These are phyloP conservation scores for Aphaenogaster floridana DNA, from an alignment of 1,140 invertebrate species.

Conservation along the genomic window DNA sequence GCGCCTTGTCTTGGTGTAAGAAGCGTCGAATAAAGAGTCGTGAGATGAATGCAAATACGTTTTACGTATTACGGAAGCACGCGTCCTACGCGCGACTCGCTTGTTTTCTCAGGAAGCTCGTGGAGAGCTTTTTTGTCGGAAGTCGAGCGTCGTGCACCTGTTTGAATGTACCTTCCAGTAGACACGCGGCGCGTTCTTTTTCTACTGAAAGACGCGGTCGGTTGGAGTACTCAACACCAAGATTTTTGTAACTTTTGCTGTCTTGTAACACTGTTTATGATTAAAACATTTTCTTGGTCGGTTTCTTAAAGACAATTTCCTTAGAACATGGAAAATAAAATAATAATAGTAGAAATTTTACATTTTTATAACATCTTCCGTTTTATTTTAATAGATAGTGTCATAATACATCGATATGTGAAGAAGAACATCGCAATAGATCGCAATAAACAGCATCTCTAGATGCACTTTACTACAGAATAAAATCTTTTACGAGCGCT, in stretches of 20 bases:
- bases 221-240: not conserved
- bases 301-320: not conserved
- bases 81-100: slow-evolving; percentile 32
- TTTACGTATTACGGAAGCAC: slow-evolving; percentile 58
- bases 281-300: not conserved
- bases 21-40: slow-evolving; percentile 7
- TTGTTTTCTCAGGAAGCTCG: slow-evolving; percentile 67
- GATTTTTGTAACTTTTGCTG: not conserved
- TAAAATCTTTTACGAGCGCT: slow-evolving; percentile 19
- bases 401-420: not conserved
- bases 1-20: slow-evolving; percentile 10
- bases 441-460: not conserved
- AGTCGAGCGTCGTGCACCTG: slow-evolving; percentile 73
- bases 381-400: not conserved
- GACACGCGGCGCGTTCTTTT: slow-evolving; percentile 28
- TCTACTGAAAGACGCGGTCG: slow-evolving; percentile 2
- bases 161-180: slow-evolving; percentile 68
- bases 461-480: not conserved
- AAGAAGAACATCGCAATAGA: not conserved
- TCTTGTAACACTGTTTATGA: not conserved
- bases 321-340: not conserved
- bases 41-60: slow-evolving; percentile 54
- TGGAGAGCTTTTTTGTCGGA: slow-evolving; percentile 61
- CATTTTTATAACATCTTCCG: not conserved
- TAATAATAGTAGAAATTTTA: not conserved